A percentile compares a stretch with the other conserved stretches of the same genome.
phyloP scores from a whole-genome alignment of 2,797 vertebrate genomes.

The Sylvilagus floridanus region DNA sequence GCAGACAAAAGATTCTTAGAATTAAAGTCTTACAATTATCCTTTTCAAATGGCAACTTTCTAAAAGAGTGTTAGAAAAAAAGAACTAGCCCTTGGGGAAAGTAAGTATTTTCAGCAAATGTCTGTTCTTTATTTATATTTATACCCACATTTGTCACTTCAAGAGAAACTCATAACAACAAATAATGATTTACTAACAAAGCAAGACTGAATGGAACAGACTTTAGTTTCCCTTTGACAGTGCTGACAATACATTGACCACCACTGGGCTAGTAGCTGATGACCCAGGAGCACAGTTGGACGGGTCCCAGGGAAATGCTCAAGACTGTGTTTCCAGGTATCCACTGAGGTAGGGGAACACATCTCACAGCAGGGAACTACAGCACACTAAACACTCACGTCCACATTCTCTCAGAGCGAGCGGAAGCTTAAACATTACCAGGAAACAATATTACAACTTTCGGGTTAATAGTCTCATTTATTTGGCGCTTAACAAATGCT shows the following conservation, averaged over 20 bases:
- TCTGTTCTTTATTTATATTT: background rate
- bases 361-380: too few species aligned
- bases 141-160: conserved; percentile 8
- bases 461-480: background rate
- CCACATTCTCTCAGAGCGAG: conserved; percentile 6
- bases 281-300: too few species aligned
- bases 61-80: background rate
- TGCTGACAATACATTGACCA: background rate
- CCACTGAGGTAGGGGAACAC: too few species aligned
- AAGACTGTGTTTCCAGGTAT: too few species aligned
- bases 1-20: conserved; percentile 57
- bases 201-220: background rate
- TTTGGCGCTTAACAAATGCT: background rate
- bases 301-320: too few species aligned
- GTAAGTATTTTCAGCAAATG: conserved; percentile 31
- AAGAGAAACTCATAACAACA: conserved; percentile 31
- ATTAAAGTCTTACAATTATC: background rate
- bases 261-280: too few species aligned
- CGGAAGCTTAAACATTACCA: background rate
- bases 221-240: background rate
- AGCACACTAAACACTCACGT: background rate
- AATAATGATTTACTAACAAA: background rate
- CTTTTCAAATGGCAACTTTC: conserved; percentile 30
- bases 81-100: background rate
- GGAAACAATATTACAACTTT: background rate